phyloP scores from a whole-genome alignment of 2,113 vertebrate genomes.

The Neolamprologus sp. region DNA sequence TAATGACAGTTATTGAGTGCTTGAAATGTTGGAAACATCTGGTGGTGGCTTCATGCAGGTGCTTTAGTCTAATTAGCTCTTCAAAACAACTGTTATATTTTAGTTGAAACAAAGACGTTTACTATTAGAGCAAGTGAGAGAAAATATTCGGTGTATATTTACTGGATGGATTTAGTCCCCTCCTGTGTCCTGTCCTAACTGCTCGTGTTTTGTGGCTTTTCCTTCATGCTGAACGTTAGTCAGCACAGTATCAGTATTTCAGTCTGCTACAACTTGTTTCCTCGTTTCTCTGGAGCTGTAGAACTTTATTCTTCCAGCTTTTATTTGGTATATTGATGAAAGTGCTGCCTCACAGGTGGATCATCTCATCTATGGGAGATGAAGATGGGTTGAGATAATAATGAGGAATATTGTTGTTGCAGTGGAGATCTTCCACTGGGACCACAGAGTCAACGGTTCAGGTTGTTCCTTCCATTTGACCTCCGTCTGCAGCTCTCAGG shows the following conservation, averaged over 20 bases:
- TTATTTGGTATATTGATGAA: neutral
- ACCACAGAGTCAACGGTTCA: neutral
- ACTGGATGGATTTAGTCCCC: neutral
- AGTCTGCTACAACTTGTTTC: neutral
- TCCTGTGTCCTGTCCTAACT: neutral
- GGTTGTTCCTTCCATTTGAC: neutral
- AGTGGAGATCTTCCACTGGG: neutral
- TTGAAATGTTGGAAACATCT: slow-evolving; percentile 6
- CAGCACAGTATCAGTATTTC: neutral
- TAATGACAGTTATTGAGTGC: slow-evolving; percentile 11
- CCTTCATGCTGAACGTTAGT: neutral
- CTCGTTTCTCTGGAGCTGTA: neutral
- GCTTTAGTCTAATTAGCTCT: slow-evolving; percentile 6
- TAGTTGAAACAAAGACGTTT: neutral
- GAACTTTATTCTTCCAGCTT: neutral
- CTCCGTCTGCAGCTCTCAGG: neutral
- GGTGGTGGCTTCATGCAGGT: neutral
- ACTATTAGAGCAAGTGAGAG: neutral
- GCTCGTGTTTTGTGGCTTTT: neutral
- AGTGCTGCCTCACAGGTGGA: neutral
- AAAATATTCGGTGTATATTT: neutral
- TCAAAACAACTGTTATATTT: neutral
- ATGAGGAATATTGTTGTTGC: neutral
- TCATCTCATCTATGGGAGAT: neutral
- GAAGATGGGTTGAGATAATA: neutral